These are phyloP conservation scores for Cathartes aura DNA, from an alignment of 2,113 vertebrate genomes.

Conservation along the genomic window DNA sequence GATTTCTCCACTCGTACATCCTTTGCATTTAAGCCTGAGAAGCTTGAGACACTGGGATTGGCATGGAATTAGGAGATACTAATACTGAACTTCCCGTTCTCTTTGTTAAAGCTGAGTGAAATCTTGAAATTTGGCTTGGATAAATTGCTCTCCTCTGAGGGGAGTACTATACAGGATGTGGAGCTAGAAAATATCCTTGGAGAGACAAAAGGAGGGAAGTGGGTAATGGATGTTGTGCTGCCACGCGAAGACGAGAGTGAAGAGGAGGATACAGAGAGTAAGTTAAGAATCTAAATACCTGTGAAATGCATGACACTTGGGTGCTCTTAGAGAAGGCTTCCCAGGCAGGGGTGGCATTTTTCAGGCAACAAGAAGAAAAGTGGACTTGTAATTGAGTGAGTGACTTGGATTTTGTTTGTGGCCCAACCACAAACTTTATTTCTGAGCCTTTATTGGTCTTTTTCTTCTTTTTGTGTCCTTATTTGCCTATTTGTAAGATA, in stretches of 20 bases:
- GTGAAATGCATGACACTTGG: neutral
- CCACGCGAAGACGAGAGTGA: slow-evolving; percentile 39
- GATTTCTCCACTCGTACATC: neutral
- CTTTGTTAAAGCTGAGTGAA: slow-evolving; percentile 82
- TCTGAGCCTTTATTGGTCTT: neutral
- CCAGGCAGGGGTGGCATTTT: neutral
- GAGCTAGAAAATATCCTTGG: slow-evolving; percentile 87
- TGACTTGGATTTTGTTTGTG: neutral
- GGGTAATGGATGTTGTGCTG: slow-evolving; percentile 74
- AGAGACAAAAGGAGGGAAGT: slow-evolving; percentile 77
- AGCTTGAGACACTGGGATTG: neutral
- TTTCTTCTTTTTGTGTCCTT: neutral
- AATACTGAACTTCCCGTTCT: neutral
- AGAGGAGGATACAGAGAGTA: slow-evolving; percentile 67
- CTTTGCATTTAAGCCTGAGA: neutral
- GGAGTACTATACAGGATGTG: slow-evolving; percentile 83
- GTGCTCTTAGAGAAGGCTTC: neutral
- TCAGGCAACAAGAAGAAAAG: neutral
- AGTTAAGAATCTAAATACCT: slow-evolving; percentile 9
- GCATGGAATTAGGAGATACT: neutral
- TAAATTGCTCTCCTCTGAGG: slow-evolving; percentile 87
- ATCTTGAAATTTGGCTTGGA: slow-evolving; percentile 93
- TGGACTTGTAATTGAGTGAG: neutral
- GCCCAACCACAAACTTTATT: neutral
- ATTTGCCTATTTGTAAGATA: neutral